phyloP scores from a whole-genome alignment of 2,113 vertebrate species.

The Aplodontia rufa region DNA sequence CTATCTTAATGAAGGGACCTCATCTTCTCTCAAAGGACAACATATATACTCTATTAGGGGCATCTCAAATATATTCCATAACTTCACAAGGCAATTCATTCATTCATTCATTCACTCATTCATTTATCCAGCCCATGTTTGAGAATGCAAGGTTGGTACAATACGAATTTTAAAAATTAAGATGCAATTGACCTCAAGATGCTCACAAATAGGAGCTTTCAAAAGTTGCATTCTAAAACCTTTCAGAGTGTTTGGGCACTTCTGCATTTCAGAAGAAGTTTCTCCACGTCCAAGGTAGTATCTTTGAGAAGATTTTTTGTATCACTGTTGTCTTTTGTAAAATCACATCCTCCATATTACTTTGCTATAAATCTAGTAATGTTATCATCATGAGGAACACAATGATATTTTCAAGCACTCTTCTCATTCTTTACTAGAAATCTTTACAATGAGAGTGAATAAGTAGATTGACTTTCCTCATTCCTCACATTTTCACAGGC shows the following conservation, averaged over 20 bases:
- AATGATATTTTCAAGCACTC: not conserved
- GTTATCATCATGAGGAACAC: not conserved
- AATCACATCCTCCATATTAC: not conserved
- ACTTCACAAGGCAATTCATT: not conserved
- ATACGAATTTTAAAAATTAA: not conserved
- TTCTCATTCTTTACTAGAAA: not conserved
- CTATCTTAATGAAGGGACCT: not conserved
- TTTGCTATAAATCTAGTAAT: not conserved
- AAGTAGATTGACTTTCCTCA: not conserved
- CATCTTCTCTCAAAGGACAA: not conserved
- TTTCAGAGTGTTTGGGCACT: not conserved
- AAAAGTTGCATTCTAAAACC: not conserved
- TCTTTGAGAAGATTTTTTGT: not conserved
- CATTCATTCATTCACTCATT: not conserved
- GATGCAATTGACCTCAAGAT: not conserved
- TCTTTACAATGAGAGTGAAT: slow-evolving; percentile 8
- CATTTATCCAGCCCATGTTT: not conserved
- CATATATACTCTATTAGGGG: not conserved
- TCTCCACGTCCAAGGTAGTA: not conserved
- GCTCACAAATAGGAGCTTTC: not conserved
- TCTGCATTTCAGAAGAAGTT: slow-evolving; percentile 18
- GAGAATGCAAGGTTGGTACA: not conserved
- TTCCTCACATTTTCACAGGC: slow-evolving; percentile 29
- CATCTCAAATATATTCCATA: not conserved
- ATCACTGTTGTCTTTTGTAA: not conserved